These are phyloP conservation scores for Eueides isabella DNA, from an alignment of 1,140 invertebrate species.

Conservation along the genomic window DNA sequence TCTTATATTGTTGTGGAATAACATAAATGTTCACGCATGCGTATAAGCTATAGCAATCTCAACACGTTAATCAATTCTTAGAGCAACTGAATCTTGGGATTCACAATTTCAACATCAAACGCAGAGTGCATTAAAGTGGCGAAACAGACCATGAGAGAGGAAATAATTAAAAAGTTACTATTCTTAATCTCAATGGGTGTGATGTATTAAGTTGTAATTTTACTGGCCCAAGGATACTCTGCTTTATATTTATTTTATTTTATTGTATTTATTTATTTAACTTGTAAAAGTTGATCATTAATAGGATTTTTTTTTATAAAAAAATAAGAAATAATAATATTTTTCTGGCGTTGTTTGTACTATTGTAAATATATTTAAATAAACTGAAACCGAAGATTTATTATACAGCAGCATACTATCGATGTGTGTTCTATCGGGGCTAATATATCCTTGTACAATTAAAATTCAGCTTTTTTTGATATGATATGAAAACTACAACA, in stretches of 20 bases:
- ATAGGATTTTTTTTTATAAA: no score
- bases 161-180: conserved; percentile 2
- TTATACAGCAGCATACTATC: no score
- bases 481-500: no score
- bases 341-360: no score
- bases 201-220: not conserved
- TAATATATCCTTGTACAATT: no score
- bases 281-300: no score
- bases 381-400: no score
- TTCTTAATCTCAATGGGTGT: not conserved
- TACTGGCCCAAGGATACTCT: not conserved
- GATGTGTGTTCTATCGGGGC: no score
- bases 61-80: not conserved
- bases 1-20: not conserved
- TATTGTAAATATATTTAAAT: no score
- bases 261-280: not conserved
- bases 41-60: not conserved
- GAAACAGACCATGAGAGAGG: not conserved
- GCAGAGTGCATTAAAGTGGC: not conserved
- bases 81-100: not conserved
- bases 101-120: not conserved
- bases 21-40: not conserved
- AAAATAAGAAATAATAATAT: no score
- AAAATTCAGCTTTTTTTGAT: no score
- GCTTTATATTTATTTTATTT: not conserved